Base-by-base conservation (phyloP, 1,140 invertebrate species). In the Conopomorpha cramerella region DNA sequence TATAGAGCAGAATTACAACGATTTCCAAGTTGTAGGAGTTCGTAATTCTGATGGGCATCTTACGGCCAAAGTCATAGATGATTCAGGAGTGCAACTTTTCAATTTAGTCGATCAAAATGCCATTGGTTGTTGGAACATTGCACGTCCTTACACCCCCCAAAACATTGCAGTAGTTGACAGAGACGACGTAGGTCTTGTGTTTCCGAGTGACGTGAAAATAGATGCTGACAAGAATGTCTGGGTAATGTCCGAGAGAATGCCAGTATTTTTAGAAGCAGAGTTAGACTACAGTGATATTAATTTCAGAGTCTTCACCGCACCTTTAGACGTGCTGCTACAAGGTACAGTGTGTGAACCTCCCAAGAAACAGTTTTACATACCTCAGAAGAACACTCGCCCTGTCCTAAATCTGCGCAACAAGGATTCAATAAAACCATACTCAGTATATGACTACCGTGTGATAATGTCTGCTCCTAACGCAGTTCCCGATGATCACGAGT, bases 211-310 rank as follows among this genome's bases (percentile, higher is more conserved):
- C 49, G 79, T 92, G 17, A 90, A 91, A 72, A 85, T 91, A 41
- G 85, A 87, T 45, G 68, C 70, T 10, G 70, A 81, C 36, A 71
- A 78, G 42, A 82, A 84, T 40, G 77, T 86, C 7, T 92, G 90
- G 90, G 85, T 91, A 0, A 84, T 92, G 2, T 90, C 89, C 0
- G 89, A 92, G 54, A 74, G 84, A 17, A 91, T 92, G 89, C 86
- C 89, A 1, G 82, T 86, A 18, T 91, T 91, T 44, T 59, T 91
- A 11, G 68, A 88, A 36, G 79, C 86, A 1, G 82, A 83, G 26
- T 56, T 92, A 7, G 85, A 92, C 51, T 90, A 86, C 43, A 85
- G 81, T 16, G 89, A 91, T 43, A 78, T 88, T 1, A 92, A 92
- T 52, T 91, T 91, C 77, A 82, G 89, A 51, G 84, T 92, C 43